Base-by-base conservation (phyloP, 2,113 vertebrate species). In the Eleginops maclovinus region DNA sequence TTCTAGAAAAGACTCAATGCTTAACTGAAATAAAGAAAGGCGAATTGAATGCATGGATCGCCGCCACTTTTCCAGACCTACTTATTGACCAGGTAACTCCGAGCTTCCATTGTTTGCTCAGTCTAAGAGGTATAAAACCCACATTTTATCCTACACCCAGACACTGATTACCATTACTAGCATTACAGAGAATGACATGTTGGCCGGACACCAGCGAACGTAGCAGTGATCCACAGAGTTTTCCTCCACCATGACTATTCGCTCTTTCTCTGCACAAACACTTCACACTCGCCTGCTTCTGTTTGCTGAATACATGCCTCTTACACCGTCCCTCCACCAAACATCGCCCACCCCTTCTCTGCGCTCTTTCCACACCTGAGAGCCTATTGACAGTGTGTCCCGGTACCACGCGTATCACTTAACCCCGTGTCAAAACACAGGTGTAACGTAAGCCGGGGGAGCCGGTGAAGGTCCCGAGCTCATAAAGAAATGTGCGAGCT, bases 351-450 rank as follows among this genome's bases (percentile, higher is more conserved):
- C 21, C 36, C 1, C 12, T 17, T 24, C 22, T 64, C 41, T 14
- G 21, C 41, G 4, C 73, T 67, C 61, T 63, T 53, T 77, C 64
- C 86, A 79, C 82, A 82, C 87, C 88, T 75, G 84, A 89, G 74
- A 84, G 83, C 63, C 85, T 71, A 73, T 88, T 87, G 83, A 88
- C 69, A 55, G 41, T 36, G 79, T 22, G 64, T 86, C 79, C 77
- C 55, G 62, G 89, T 86, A 89, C 84, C 91, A 89, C 82, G 65
- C 69, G 75, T 87, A 91, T 92, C 90, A 89, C 89, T 92, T 91
- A 91, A 92, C 91, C 90, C 61, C 36, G 47, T 92, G 91, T 92
- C 87, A 91, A 89, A 91, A 87, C 86, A 89, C 81, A 80, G 85
- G 83, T 83, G 89, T 87, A 88, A 93, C 59, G 67, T 75, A 56